These are phyloP conservation scores for Mantis religiosa DNA, from an alignment of 2,888 invertebrate genomes.

Conservation along the genomic window DNA sequence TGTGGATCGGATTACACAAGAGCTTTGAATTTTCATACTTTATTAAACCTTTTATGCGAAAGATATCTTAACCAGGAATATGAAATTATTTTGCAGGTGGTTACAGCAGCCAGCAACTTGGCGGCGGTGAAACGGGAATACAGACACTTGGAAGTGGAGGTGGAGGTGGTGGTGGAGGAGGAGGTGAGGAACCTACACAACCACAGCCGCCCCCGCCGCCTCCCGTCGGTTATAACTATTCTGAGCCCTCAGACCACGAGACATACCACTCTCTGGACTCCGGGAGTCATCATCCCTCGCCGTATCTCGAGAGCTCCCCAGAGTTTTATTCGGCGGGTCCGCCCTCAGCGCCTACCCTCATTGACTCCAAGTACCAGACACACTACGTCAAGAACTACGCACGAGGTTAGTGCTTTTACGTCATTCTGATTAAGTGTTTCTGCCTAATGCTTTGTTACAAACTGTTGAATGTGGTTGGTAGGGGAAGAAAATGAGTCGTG, in stretches of 20 bases:
- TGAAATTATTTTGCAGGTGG: constrained; percentile 35
- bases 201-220: constrained; percentile 36
- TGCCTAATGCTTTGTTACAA: no score
- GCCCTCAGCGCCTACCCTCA: constrained; percentile 45
- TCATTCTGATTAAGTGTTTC: no score
- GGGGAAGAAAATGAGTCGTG: no score
- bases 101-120: constrained; percentile 37
- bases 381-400: constrained; percentile 67
- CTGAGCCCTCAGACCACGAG: constrained; percentile 52
- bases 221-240: constrained; percentile 42
- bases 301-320: constrained; percentile 62
- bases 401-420: constrained; percentile 52
- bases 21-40: no score
- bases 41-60: no score
- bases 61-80: no score
- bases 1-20: no score
- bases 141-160: neutral
- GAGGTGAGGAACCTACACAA: constrained; percentile 38
- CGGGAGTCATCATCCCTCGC: constrained; percentile 50
- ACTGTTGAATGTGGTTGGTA: no score
- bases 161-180: neutral
- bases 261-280: constrained; percentile 51
- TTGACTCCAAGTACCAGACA: constrained; percentile 70
- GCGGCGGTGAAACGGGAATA: constrained; percentile 21
- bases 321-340: constrained; percentile 68